A percentile compares a stretch with the other conserved stretches of the same genome.
These are phyloP conservation scores for Campaea margaritaria DNA, from an alignment of 2,888 invertebrate species.

Conservation along the genomic window DNA sequence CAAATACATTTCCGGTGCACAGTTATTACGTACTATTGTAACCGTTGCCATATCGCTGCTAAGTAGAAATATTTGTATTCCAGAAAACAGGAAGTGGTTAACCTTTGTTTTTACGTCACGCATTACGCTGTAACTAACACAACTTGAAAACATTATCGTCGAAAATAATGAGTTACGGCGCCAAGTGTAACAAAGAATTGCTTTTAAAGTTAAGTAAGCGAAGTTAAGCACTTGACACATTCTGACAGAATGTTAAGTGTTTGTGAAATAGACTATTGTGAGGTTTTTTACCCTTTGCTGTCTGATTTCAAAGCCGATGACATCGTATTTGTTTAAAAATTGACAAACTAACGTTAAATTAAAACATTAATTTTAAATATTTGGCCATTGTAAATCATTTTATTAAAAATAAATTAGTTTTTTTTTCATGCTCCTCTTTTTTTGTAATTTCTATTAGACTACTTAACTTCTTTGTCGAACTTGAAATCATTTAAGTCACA, in stretches of 20 bases:
- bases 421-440: too few species aligned
- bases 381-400: too few species aligned
- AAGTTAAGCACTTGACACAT: conserved; percentile 21
- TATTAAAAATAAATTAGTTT: too few species aligned
- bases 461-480: background rate
- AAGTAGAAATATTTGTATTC: conserved; percentile 71
- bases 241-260: conserved; percentile 12
- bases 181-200: conserved; percentile 37
- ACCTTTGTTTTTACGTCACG: conserved; percentile 68
- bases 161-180: conserved; percentile 44
- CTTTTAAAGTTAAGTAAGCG: conserved; percentile 37
- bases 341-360: too few species aligned
- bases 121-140: conserved; percentile 39
- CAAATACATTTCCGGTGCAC: conserved; percentile 7
- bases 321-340: too few species aligned
- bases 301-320: background rate
- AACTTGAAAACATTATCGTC: conserved; percentile 47
- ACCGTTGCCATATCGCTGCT: conserved; percentile 41
- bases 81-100: conserved; percentile 67
- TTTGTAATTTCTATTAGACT: too few species aligned
- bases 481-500: background rate
- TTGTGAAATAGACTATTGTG: conserved; percentile 8
- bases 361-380: too few species aligned
- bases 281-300: conserved; percentile 1
- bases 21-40: conserved; percentile 11